Conservation (phyloP, 2,797 vertebrate species). For the Microctenopoma steveboyesi region DNA sequence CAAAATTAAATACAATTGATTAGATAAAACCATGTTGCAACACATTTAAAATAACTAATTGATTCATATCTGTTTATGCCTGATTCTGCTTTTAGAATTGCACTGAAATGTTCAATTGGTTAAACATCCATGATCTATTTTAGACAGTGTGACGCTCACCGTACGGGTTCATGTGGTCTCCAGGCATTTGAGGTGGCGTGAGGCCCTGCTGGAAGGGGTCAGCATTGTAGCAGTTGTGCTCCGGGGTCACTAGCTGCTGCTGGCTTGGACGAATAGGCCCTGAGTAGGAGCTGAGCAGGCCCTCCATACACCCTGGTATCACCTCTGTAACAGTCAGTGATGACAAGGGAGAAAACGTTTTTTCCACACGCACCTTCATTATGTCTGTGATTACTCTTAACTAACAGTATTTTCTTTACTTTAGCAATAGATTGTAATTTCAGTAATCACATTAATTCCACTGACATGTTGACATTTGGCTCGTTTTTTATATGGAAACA, state of each 20-base stretch:
- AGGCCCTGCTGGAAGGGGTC: conserved; percentile 96
- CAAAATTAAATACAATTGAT: no score
- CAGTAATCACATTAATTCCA: no score
- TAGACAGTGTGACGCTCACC: conserved; percentile 89
- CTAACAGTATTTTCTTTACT: no score
- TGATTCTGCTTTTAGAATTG: no score
- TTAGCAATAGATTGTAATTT: no score
- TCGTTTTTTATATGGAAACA: no score
- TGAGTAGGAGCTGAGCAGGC: conserved; percentile 91
- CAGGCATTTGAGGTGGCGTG: conserved; percentile 97
- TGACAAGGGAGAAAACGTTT: background rate
- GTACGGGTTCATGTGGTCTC: conserved; percentile 98
- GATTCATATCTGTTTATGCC: no score
- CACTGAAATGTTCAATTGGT: no score
- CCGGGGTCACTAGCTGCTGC: conserved; percentile 88
- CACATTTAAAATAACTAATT: no score
- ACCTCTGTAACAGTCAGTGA: conserved; percentile 39
- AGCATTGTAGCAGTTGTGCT: conserved; percentile 86
- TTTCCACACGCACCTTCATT: background rate
- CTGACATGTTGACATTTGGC: no score
- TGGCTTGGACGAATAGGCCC: conserved; percentile 82
- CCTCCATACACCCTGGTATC: conserved; percentile 91
- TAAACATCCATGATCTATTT: no score
- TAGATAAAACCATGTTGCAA: no score
- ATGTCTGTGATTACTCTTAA: background rate